Conservation (phyloP, 2,113 vertebrate species). For the Emydocephalus ijimae region DNA sequence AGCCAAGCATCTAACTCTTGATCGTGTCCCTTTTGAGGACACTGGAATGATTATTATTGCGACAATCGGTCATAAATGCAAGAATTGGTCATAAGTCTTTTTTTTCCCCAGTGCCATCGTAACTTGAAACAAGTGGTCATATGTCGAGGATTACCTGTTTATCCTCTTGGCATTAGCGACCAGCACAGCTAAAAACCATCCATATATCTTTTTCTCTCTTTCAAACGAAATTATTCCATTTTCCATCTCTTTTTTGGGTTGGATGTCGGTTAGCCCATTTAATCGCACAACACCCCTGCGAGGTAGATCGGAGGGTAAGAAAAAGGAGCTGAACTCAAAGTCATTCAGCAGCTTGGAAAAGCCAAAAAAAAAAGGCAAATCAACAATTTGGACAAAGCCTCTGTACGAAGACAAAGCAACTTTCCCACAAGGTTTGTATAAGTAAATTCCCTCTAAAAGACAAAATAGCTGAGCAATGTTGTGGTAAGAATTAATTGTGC, state of each 20-base stretch:
- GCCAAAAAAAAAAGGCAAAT: neutral
- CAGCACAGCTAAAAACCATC: neutral
- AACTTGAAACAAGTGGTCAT: too few relatives aligned
- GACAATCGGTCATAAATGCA: too few relatives aligned
- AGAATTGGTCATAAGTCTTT: too few relatives aligned
- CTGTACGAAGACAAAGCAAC: fast-evolving
- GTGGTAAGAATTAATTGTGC: neutral
- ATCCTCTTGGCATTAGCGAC: neutral
- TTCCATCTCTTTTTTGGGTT: neutral
- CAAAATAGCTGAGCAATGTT: neutral
- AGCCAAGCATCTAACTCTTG: too few relatives aligned
- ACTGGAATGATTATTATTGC: too few relatives aligned
- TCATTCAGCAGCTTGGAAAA: neutral
- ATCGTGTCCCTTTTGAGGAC: too few relatives aligned
- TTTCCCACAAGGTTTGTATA: neutral
- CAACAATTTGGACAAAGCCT: neutral
- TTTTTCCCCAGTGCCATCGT: too few relatives aligned
- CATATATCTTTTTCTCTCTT: neutral
- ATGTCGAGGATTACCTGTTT: too few relatives aligned
- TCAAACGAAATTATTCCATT: neutral
- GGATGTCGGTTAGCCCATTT: neutral
- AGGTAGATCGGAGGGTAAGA: neutral
- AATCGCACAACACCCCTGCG: neutral
- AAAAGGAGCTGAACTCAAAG: neutral
- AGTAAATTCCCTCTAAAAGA: neutral